Conservation (phyloP, 2,888 invertebrate species). For the Calliphora vomitoria region DNA sequence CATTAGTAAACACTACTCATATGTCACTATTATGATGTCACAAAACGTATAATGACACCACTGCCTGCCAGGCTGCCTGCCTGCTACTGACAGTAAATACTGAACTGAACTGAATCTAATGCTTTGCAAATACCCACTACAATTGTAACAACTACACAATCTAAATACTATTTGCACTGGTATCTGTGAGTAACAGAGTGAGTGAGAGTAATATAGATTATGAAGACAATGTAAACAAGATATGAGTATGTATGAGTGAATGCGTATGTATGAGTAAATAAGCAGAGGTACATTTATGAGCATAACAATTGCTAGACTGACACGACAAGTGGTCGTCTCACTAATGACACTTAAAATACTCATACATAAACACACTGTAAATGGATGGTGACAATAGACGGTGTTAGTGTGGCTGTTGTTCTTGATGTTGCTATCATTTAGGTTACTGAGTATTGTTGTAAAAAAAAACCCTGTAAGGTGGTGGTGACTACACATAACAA, state of each 20-base stretch:
- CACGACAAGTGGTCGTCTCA: slow-evolving; percentile 61
- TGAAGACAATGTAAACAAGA: slow-evolving; percentile 1
- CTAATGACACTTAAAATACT: slow-evolving; percentile 63
- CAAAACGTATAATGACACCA: slow-evolving; percentile 61
- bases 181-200: neutral
- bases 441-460: slow-evolving; percentile 7
- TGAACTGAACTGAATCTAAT: slow-evolving; percentile 24
- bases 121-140: slow-evolving; percentile 41
- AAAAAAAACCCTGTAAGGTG: neutral
- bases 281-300: slow-evolving; percentile 36
- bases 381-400: neutral
- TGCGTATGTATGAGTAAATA: neutral
- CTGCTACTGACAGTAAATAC: slow-evolving; percentile 52
- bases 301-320: slow-evolving; percentile 54
- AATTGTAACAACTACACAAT: slow-evolving; percentile 4
- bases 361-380: slow-evolving; percentile 34
- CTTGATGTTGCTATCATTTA: slow-evolving; percentile 18
- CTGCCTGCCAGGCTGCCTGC: slow-evolving; percentile 18
- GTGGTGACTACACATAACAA: neutral
- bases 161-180: neutral
- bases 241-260: slow-evolving; percentile 1
- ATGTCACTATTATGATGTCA: slow-evolving; percentile 66
- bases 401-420: neutral
- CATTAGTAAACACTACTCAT: slow-evolving; percentile 52
- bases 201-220: slow-evolving; percentile 24